Evolutionary conservation across 2,113 vertebrate genomes (phyloP), one percentile per base, ranked within the genome.

Genomic region (Rostratula benghalensis): DNA sequence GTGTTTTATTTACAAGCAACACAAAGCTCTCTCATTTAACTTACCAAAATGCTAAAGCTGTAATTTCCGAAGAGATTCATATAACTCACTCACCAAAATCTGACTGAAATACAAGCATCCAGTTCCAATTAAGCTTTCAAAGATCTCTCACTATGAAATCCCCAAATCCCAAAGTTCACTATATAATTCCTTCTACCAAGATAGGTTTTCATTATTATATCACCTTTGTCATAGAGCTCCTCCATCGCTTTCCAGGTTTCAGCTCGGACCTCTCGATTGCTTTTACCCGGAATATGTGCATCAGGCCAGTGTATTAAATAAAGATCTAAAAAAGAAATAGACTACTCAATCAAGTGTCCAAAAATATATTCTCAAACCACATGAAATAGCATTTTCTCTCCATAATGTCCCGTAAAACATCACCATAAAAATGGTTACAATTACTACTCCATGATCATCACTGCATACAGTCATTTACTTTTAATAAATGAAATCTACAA

Each of bases 281-380:
- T 98, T 92, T 96, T 94, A 53, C 96, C 94, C 1, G 64, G 92
- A 76, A 93, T 67, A 17, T 87, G 79, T 41, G 97, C 88, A 91
- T 94, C 97, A 48, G 98, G 98, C 98, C 98, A 98, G 87, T 98
- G 98, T 83, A 99, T 98, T 92, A 99, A 97, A 95, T 98, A 98
- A 93, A 99, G 96, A 97, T 98, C 98, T 99, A 93, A 94, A 94
- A 97, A 53, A 70, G 87, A 93, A 80, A 73, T 12, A 92, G 51
- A 75, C 81, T 93, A 59, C n/a, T 96, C 37, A 41, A 14, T 90
- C 54, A 21, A 39, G 24, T 75, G 41, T 77, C 39, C 50, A 59
- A 25, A 25, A 45, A 51, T 54, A 71, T 10, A 77, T 21, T 2
- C 67, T 24, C 46, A 73, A 61, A 90, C 35, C 46, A 65, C 5